Base-by-base conservation (phyloP, 2,888 invertebrate species). In the Agrilus mali region DNA sequence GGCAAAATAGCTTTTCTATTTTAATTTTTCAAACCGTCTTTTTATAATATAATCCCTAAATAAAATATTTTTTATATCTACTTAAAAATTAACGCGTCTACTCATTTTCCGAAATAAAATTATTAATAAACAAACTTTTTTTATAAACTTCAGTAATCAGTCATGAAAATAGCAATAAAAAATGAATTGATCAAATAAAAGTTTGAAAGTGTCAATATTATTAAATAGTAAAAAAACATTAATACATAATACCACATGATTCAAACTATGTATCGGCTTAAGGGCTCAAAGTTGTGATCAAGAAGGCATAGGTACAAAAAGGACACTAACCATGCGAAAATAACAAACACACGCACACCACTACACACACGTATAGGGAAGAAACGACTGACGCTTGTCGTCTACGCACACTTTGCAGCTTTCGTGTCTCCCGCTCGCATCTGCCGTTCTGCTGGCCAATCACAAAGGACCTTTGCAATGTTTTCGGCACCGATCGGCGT, bases 261-360 rank as follows among this genome's bases (percentile, higher is more conserved):
- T 27, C 8, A 10, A 27, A 27, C n/a, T n/a, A n/a, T n/a, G 10
- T 2, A 27, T 8, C 27, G 10, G 27, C 27, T 27, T 10, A 27
- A 27, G 27, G 10, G 27, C 27, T 27, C 10, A 10, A 27, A 27
- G 27, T 27, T 27, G 27, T 27, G 27, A 27, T 27, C 27, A 27
- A 27, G 27, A 27, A 27, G 27, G 27, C 27, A 27, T 27, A 27
- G 27, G 27, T 27, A 27, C 27, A 27, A 27, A 40, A 42, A 39
- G 40, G 45, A 53, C 58, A 66, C 66, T 64, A 59, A 66, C 65
- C 66, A 64, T 65, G 64, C 63, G 62, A 60, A 66, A 63, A 56
- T 56, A 57, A 56, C 56, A 58, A 59, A 55, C 62, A 56, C 62
- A 61, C 64, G 59, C 63, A 61, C 63, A 63, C 62, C 60, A 61